Conservation (phyloP, 2,797 vertebrate species). For the Phrynocephalus guinanensis region DNA sequence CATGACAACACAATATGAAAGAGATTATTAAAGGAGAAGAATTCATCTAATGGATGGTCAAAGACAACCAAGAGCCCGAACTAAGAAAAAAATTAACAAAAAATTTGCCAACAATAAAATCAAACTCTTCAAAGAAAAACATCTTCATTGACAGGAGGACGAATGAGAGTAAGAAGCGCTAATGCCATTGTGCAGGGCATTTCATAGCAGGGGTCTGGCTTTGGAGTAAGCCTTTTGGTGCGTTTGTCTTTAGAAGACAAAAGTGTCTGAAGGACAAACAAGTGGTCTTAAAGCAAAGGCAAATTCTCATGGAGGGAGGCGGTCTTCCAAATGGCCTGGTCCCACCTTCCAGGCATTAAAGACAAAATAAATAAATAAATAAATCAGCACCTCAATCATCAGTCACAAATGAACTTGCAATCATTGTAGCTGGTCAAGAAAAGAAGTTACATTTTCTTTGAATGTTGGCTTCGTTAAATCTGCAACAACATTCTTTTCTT, state of each 20-base stretch:
- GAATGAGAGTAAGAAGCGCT: background rate
- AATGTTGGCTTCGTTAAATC: too few relatives aligned
- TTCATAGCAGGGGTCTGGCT: background rate
- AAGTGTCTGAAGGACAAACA: background rate
- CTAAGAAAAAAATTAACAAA: background rate
- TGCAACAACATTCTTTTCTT: background rate
- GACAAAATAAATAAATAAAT: background rate
- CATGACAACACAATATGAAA: background rate
- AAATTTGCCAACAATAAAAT: background rate
- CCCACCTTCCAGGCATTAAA: background rate
- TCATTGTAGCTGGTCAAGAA: background rate
- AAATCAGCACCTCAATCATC: background rate
- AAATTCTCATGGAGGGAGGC: background rate
- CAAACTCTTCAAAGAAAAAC: background rate
- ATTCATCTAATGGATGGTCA: background rate
- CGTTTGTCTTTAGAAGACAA: background rate
- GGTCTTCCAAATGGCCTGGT: background rate
- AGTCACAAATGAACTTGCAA: background rate
- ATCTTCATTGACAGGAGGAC: background rate
- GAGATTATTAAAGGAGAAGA: background rate
- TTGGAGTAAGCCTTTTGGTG: background rate
- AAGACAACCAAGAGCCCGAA: background rate
- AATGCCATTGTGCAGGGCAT: too few relatives aligned
- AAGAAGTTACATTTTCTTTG: background rate
- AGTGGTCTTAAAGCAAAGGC: background rate